Conservation (phyloP, 2,113 vertebrate genomes). For the Rhinolophus sinicus region DNA sequence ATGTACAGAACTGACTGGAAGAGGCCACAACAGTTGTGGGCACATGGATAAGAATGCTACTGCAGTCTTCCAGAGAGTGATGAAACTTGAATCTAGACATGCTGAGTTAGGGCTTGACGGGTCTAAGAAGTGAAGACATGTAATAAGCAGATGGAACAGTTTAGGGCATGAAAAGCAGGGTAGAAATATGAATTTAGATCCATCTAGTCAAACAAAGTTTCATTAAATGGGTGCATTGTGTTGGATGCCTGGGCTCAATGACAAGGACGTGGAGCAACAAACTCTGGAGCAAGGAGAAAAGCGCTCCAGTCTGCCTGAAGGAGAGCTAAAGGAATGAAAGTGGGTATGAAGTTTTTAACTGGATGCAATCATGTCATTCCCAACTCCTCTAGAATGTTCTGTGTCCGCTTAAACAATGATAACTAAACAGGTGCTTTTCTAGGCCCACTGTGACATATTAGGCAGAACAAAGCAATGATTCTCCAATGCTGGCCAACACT, state of each 20-base stretch:
- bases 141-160: background rate
- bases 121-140: background rate
- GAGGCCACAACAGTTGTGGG: background rate
- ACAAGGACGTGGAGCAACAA: conserved; percentile 5
- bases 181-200: background rate
- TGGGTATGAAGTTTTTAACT: background rate
- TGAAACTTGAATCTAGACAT: background rate
- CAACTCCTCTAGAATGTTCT: background rate
- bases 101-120: background rate
- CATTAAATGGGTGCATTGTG: background rate
- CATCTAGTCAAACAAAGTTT: background rate
- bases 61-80: background rate
- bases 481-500: background rate
- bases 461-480: conserved; percentile 29
- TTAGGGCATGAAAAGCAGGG: background rate
- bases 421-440: background rate
- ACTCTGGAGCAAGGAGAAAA: background rate
- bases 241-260: background rate
- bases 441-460: background rate
- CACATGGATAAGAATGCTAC: background rate
- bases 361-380: background rate
- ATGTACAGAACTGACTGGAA: background rate
- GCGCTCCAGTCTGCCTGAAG: background rate
- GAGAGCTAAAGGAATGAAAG: background rate
- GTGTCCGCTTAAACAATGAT: background rate